phyloP scores from a whole-genome alignment of 1,140 invertebrate genomes.

The Grapholita molesta region DNA sequence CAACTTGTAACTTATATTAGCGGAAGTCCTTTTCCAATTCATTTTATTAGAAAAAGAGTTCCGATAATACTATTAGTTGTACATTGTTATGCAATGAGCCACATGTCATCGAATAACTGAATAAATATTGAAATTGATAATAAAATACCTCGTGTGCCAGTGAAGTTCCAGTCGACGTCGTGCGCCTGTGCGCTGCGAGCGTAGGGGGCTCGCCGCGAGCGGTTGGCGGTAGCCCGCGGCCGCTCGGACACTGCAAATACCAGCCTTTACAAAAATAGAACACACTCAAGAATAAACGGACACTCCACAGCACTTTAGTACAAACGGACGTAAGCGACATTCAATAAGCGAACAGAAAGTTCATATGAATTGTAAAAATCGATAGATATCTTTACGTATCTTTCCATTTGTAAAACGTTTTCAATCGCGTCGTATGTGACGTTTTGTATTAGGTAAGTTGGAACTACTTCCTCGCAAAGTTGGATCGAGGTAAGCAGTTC shows the following conservation, averaged over 20 bases:
- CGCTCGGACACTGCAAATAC: slow-evolving; percentile 48
- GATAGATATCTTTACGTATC: background rate
- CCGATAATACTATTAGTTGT: too few species aligned
- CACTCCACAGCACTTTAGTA: background rate
- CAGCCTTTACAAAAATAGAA: slow-evolving; percentile 20
- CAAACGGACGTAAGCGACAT: background rate
- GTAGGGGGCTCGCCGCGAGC: slow-evolving; percentile 59
- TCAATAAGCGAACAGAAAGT: slow-evolving; percentile 23
- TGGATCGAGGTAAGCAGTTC: slow-evolving; percentile 7
- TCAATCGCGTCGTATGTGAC: background rate
- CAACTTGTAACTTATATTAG: too few species aligned
- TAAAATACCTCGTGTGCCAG: slow-evolving; percentile 60
- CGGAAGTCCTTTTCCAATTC: too few species aligned
- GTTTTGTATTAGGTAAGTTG: background rate
- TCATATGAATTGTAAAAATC: slow-evolving; percentile 25
- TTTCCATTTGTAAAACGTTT: background rate
- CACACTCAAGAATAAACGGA: background rate
- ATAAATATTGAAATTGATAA: slow-evolving; percentile 21
- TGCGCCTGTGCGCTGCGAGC: slow-evolving; percentile 58
- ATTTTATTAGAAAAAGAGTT: too few species aligned
- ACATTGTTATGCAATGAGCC: too few species aligned
- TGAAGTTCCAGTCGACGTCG: slow-evolving; percentile 69
- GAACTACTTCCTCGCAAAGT: background rate
- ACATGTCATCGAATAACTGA: background rate
- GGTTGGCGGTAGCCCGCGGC: slow-evolving; percentile 43